Evolutionary conservation across 2,113 vertebrate genomes (phyloP).

Genomic region (Gulo gulo): DNA sequence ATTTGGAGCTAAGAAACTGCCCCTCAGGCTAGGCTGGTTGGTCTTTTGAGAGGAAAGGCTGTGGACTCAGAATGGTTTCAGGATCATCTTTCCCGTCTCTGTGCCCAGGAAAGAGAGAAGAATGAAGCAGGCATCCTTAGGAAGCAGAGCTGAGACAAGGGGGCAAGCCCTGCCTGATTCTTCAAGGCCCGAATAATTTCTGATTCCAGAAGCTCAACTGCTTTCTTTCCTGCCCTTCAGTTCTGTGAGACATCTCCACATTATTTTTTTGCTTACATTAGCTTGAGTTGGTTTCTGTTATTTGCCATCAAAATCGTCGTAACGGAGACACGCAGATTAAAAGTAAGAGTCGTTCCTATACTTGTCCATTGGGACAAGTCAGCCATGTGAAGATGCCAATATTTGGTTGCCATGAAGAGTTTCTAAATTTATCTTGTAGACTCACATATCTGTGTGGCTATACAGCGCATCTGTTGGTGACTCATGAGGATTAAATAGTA

Average conservation of each 20-base stretch:
- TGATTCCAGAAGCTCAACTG: not conserved
- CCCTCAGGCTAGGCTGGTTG: not conserved
- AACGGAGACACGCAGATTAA: conserved; percentile 61
- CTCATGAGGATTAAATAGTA: conserved; percentile 56
- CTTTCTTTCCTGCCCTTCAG: not conserved
- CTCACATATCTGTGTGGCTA: conserved; percentile 41
- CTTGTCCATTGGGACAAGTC: conserved; percentile 10
- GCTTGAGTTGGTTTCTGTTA: conserved; percentile 46
- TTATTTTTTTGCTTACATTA: conserved; percentile 44
- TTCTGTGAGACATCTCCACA: not conserved
- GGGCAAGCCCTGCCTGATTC: not conserved
- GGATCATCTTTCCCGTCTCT: not conserved
- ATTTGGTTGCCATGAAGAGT: conserved; percentile 59
- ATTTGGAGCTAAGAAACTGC: conserved; percentile 28
- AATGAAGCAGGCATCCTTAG: not conserved
- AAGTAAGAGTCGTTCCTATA: conserved; percentile 46
- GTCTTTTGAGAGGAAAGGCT: not conserved
- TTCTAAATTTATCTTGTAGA: conserved; percentile 66
- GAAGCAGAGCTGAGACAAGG: not conserved
- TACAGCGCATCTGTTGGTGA: conserved; percentile 46
- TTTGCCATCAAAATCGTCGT: conserved; percentile 53
- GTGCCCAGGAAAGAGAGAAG: not conserved
- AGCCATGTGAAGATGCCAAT: conserved; percentile 28
- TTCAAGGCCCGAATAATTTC: not conserved
- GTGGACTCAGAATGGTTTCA: not conserved